A percentile compares a stretch with the other conserved stretches of the same genome.
Evolutionary conservation across 2,888 invertebrate species (phyloP).

Genomic region (Campoletis raptor): DNA sequence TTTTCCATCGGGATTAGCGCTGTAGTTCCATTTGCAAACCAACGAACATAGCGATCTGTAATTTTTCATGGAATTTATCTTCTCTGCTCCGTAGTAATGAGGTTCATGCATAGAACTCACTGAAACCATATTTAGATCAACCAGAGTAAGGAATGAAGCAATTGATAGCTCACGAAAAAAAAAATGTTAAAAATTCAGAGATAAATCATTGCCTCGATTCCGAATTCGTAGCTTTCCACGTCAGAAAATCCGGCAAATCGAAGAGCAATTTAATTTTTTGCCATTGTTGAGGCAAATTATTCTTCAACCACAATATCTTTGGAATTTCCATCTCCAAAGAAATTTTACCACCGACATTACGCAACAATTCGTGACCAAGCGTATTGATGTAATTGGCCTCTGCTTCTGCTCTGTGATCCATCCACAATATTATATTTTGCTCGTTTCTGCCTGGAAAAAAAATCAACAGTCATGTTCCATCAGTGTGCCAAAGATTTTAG

Average conservation of each 20-base stretch:
- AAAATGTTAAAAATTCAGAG: background rate
- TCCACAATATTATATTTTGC: constrained; percentile 88
- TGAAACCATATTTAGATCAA: background rate
- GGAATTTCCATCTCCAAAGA: constrained; percentile 99
- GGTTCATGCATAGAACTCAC: constrained; percentile 22
- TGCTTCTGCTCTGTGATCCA: constrained; percentile 93
- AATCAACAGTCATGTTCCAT: background rate
- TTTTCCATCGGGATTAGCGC: constrained; percentile 87
- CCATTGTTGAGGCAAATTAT: constrained; percentile 90
- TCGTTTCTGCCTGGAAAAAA: constrained; percentile 86
- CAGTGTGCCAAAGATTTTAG: background rate
- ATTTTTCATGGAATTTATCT: constrained; percentile 58
- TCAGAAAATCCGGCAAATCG: constrained; percentile 97
- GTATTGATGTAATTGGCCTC: constrained; percentile 94
- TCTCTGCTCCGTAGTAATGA: background rate
- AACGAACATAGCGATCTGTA: constrained; percentile 95
- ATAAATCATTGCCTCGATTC: constrained; percentile 86
- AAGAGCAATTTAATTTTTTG: constrained; percentile 91
- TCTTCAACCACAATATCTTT: constrained; percentile 97
- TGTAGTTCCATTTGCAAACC: constrained; percentile 98
- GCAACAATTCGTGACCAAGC: constrained; percentile 90
- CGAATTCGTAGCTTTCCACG: constrained; percentile 95
- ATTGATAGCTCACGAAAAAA: background rate
- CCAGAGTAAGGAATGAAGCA: background rate
- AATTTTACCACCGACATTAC: constrained; percentile 96